Conservation (phyloP, 2,888 invertebrate species). For the Drosophila trichaetosa region DNA sequence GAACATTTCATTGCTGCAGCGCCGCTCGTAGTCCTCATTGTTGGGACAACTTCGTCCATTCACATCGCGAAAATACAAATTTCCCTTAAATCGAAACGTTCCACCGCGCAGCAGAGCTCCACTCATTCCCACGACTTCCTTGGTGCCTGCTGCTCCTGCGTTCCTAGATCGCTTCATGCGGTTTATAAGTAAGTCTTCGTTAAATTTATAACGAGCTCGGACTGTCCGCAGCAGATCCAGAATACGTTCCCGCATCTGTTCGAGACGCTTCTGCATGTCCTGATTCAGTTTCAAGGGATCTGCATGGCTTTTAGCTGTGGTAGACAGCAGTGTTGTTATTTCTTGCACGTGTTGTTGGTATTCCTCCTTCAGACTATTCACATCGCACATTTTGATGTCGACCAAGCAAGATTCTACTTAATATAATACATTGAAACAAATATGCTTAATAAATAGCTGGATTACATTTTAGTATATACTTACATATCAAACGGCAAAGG, state of each 20-base stretch:
- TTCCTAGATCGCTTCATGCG: conserved; percentile 32
- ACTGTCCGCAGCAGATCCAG: conserved; percentile 60
- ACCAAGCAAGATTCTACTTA: not conserved
- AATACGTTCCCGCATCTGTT: conserved; percentile 59
- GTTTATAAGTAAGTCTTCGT: conserved; percentile 62
- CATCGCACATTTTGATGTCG: conserved; percentile 31
- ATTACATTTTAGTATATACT: not conserved
- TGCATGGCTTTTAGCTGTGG: conserved; percentile 35
- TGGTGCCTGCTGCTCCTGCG: not conserved
- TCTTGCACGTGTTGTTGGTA: conserved; percentile 54
- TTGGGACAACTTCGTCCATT: conserved; percentile 86
- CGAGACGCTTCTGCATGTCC: conserved; percentile 74
- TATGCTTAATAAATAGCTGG: not conserved
- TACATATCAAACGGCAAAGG: not conserved
- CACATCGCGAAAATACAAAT: conserved; percentile 88
- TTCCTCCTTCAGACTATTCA: conserved; percentile 12
- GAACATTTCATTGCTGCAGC: conserved; percentile 83
- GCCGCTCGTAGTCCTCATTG: conserved; percentile 87
- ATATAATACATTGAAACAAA: not conserved
- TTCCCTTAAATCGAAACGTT: conserved; percentile 85
- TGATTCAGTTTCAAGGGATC: conserved; percentile 76
- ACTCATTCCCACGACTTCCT: conserved; percentile 63
- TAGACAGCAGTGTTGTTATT: conserved; percentile 39
- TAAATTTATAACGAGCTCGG: conserved; percentile 63
- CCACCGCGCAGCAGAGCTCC: conserved; percentile 85